Conservation (phyloP, 2,113 vertebrate species). For the Tachuris rubrigastra region DNA sequence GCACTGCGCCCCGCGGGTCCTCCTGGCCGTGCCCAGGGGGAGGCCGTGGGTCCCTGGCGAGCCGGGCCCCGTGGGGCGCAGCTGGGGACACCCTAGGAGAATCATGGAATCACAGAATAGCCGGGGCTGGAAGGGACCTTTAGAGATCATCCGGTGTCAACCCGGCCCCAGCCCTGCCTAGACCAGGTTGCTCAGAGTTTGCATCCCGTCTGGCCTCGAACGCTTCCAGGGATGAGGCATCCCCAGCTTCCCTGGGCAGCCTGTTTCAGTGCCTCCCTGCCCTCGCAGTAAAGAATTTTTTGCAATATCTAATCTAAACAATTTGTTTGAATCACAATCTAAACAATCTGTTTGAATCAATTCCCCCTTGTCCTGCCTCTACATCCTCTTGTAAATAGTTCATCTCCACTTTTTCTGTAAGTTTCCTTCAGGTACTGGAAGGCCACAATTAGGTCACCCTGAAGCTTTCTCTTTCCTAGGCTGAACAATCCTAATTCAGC, state of each 20-base stretch:
- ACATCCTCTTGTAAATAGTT: too few species aligned
- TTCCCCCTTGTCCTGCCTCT: background rate
- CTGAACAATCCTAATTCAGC: background rate
- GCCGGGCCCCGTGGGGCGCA: background rate
- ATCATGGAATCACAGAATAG: rapidly evolving
- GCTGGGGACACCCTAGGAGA: background rate
- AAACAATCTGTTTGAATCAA: too few species aligned
- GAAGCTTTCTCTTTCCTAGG: background rate
- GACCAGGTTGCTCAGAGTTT: too few species aligned
- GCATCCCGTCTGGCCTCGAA: background rate
- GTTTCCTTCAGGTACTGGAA: background rate
- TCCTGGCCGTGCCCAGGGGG: too few species aligned
- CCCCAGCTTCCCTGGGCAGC: background rate
- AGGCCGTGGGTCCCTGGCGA: too few species aligned
- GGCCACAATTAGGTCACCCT: background rate
- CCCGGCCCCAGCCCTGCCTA: too few species aligned
- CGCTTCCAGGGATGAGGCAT: background rate
- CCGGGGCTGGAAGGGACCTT: background rate
- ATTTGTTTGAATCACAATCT: too few species aligned
- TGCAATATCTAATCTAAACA: background rate
- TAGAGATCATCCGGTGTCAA: too few species aligned
- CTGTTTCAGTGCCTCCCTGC: too few species aligned
- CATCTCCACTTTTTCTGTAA: background rate
- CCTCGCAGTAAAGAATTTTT: background rate
- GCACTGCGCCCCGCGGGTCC: too few species aligned